Evolutionary conservation across 2,797 vertebrate genomes (phyloP), one percentile per base, ranked within the genome.

Genomic region (Pipistrellus kuhlii): DNA sequence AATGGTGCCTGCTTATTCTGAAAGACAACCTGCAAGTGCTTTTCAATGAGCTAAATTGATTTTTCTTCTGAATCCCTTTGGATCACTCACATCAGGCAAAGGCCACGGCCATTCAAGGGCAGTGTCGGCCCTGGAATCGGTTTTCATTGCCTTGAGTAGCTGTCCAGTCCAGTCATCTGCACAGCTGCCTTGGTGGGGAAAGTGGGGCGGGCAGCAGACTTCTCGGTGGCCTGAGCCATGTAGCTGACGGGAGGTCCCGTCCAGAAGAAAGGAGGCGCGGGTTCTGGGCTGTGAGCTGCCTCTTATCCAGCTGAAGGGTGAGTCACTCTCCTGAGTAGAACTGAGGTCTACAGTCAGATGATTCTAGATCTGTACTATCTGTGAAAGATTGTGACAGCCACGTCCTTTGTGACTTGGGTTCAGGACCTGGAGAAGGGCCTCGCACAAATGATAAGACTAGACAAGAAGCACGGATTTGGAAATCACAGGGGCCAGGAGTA

Each of bases 1-100:
- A 78, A 53, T 80, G 35, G 25, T 71, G 41, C 30, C 20, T 32
- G 35, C 46, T 87, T 95, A 51, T 68, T 85, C 90, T 88, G 78
- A 57, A 71, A 80, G 90, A 44, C 35, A 38, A 18, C 59, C 66
- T 88, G 68, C 41, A 38, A 51, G 13, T 23, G 41, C 64, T 94
- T 71, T 75, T 46, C 71, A 83, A 46, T 38, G 81, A 90, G 17
- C 38, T 85, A 35, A 46, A 17, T 88, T 90, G 68, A 66, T 76
- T 15, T 82, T 78, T 15, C 14, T 57, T 53, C n/a, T 27, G 20
- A 35, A 69, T 82, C 38, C 82, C 44, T 87, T 82, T 88, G 57
- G 23, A n/a, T 25, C 35, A 35, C 5, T 85, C 64, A n/a, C 62
- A 23, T 59, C 17, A 77, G 76, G 51, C 15, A 44, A 32, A 88